phyloP scores from a whole-genome alignment of 1,140 invertebrate genomes.

The Calosoma granatense region DNA sequence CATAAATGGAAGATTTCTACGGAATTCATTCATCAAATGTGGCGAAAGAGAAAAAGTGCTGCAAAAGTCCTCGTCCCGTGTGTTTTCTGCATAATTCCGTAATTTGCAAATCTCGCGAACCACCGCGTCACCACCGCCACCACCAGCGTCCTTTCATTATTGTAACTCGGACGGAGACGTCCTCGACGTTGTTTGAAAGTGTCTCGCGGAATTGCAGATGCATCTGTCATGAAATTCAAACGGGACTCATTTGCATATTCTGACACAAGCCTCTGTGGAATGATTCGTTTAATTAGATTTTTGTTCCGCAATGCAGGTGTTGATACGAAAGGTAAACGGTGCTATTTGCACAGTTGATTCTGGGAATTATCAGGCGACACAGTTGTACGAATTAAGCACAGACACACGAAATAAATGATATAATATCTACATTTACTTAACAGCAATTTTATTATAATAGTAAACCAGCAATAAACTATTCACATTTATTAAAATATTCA shows the following conservation, averaged over 20 bases:
- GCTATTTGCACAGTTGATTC: too few species aligned
- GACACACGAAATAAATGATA: too few species aligned
- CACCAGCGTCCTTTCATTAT: background rate
- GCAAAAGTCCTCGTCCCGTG: too few species aligned
- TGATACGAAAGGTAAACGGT: too few species aligned
- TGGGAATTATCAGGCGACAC: too few species aligned
- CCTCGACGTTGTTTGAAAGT: background rate
- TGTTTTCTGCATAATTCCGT: slow-evolving; percentile 3
- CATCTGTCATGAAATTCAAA: background rate
- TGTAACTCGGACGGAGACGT: background rate
- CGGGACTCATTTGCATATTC: background rate
- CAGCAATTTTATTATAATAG: too few species aligned
- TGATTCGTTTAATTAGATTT: background rate
- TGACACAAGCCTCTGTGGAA: background rate
- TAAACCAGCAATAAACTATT: too few species aligned
- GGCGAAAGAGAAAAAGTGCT: background rate
- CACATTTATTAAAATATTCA: too few species aligned
- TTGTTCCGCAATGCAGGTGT: too few species aligned
- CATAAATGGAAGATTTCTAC: background rate
- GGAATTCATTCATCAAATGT: background rate
- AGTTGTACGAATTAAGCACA: too few species aligned
- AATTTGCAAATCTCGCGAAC: background rate
- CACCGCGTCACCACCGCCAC: too few species aligned
- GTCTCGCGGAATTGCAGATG: background rate
- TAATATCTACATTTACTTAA: too few species aligned